Conservation (phyloP, 1,140 invertebrate genomes). For the Ectropis grisescens region DNA sequence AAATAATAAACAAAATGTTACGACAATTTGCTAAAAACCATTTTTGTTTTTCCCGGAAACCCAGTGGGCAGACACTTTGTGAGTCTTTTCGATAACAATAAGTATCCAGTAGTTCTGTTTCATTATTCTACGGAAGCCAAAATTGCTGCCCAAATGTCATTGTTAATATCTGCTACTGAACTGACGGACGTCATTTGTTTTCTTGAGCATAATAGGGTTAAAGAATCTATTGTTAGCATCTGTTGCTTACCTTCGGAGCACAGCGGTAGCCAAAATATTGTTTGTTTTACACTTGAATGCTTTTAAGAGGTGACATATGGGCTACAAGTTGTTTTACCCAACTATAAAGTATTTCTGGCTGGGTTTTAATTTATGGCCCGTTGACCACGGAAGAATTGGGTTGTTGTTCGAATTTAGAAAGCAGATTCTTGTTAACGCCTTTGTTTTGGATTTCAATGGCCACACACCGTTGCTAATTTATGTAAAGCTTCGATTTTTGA, state of each 20-base stretch:
- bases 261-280: constrained; percentile 63
- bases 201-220: constrained; percentile 56
- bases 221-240: constrained; percentile 37
- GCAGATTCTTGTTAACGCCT: constrained; percentile 19
- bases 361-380: constrained; percentile 45
- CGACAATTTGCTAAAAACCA: no score
- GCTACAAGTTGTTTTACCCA: constrained; percentile 37
- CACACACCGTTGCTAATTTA: constrained; percentile 37
- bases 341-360: no score
- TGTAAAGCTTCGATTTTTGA: no score
- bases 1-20: no score
- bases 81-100: constrained; percentile 37
- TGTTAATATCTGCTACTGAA: no score
- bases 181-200: constrained; percentile 44
- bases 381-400: constrained; percentile 25
- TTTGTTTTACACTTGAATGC: constrained; percentile 55
- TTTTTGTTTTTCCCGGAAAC: no score
- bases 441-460: constrained; percentile 15
- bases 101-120: constrained; percentile 29
- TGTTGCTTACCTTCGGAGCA: constrained; percentile 32
- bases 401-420: constrained; percentile 1
- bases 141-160: constrained; percentile 28
- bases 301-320: constrained; percentile 53
- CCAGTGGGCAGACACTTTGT: constrained; percentile 41
- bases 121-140: constrained; percentile 46